These are phyloP conservation scores for Proisotoma minuta DNA, from an alignment of 2,888 invertebrate species.

Conservation along the genomic window DNA sequence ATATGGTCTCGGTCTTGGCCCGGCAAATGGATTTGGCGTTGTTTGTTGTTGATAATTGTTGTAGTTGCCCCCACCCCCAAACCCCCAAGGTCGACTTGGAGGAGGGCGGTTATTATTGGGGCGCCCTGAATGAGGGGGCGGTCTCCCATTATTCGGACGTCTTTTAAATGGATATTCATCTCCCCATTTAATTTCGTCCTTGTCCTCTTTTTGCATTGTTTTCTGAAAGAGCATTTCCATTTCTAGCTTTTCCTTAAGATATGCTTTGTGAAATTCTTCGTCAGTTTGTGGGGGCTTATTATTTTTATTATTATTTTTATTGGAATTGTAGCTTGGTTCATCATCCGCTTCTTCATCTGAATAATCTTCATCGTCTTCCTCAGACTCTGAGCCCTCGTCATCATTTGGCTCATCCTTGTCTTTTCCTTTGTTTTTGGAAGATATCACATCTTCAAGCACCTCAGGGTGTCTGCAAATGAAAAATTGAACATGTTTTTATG, in stretches of 20 bases:
- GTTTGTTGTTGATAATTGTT: too few relatives aligned
- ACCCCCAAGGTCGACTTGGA: background rate
- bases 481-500: background rate
- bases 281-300: constrained; percentile 5
- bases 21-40: too few relatives aligned
- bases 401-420: constrained; percentile 6
- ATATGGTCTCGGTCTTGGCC: background rate
- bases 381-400: background rate
- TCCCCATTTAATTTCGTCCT: constrained; percentile 12
- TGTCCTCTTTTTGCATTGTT: constrained; percentile 16
- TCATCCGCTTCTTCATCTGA: constrained; percentile 23
- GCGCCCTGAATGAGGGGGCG: too few relatives aligned
- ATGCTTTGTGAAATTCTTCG: constrained; percentile 24
- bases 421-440: constrained; percentile 5
- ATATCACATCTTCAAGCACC: constrained; percentile 18
- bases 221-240: constrained; percentile 21
- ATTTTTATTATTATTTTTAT: constrained; percentile 15
- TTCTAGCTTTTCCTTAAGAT: constrained; percentile 19
- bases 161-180: too few relatives aligned
- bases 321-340: background rate
- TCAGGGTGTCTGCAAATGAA: constrained; percentile 24
- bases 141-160: too few relatives aligned
- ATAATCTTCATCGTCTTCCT: constrained; percentile 21
- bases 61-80: background rate
- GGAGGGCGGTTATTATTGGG: background rate